Evolutionary conservation across 2,113 vertebrate genomes (phyloP).

Genomic region (Urocynchramus pylzowi): DNA sequence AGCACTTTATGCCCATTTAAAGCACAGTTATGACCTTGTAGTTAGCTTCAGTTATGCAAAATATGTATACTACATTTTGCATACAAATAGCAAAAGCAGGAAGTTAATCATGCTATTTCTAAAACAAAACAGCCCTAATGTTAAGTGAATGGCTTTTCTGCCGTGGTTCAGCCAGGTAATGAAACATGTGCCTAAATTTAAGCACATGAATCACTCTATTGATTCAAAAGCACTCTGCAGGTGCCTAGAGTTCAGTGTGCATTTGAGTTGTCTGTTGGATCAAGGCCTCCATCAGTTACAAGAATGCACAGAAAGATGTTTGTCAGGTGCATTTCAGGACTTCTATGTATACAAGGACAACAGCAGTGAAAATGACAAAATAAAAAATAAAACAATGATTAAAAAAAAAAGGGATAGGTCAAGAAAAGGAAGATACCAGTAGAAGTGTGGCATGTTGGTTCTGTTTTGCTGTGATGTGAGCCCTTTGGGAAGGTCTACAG

Average conservation of each 20-base stretch:
- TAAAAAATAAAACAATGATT: not conserved
- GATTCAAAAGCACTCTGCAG: not conserved
- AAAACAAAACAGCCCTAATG: conserved; percentile 28
- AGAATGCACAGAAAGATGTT: not conserved
- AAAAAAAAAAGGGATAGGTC: fast-evolving
- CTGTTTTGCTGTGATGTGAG: fast-evolving
- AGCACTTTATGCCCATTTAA: conserved; percentile 23
- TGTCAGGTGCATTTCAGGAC: not conserved
- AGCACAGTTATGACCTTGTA: conserved; percentile 8
- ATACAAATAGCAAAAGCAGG: conserved; percentile 18
- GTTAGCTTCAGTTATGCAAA: conserved; percentile 11
- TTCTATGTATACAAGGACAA: not conserved
- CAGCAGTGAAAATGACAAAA: not conserved
- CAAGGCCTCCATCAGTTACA: not conserved
- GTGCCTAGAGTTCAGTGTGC: not conserved
- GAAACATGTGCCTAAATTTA: not conserved
- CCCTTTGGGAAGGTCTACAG: not conserved
- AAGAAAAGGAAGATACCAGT: not conserved
- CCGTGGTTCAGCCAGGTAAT: conserved; percentile 7
- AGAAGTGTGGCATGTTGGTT: fast-evolving
- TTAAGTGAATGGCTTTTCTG: conserved; percentile 26
- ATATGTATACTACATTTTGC: not conserved
- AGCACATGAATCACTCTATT: not conserved
- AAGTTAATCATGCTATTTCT: conserved; percentile 35
- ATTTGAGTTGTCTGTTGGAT: not conserved